These are phyloP conservation scores for Drosophila borborema DNA, from an alignment of 2,888 invertebrate genomes.

Conservation along the genomic window DNA sequence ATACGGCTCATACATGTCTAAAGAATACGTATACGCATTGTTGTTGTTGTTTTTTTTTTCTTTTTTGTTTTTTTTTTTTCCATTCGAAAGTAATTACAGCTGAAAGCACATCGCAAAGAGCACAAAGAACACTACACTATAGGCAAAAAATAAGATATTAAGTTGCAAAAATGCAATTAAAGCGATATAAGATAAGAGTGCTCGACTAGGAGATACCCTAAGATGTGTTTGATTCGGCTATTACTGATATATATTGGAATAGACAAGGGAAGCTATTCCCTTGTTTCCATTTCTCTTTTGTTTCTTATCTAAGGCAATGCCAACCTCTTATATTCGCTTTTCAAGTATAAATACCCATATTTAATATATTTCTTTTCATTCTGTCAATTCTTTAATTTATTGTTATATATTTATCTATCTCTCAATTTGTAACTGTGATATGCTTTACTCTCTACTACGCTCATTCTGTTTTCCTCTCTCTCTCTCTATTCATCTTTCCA, in stretches of 20 bases:
- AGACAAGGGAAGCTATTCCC: too few relatives aligned
- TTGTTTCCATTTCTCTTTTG: background rate
- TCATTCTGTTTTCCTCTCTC: background rate
- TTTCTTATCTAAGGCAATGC: background rate
- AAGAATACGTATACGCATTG: background rate
- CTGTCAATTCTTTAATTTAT: background rate
- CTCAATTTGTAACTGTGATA: too few relatives aligned
- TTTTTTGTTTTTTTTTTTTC: background rate
- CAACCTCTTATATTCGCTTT: too few relatives aligned
- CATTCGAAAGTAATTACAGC: slow-evolving; percentile 34
- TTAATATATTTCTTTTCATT: background rate
- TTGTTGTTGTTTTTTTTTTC: background rate
- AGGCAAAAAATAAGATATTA: slow-evolving; percentile 8
- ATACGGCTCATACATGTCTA: background rate
- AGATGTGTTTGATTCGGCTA: too few relatives aligned
- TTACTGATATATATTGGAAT: background rate
- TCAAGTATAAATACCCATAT: background rate
- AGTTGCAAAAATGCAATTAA: slow-evolving; percentile 10
- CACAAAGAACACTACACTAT: slow-evolving; percentile 1
- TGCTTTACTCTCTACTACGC: background rate
- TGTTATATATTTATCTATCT: background rate
- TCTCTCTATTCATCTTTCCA: too few relatives aligned
- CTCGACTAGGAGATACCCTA: slow-evolving; percentile 3
- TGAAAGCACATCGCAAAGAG: slow-evolving; percentile 14
- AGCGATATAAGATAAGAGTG: background rate